A percentile compares a stretch with the other conserved stretches of the same genome.
Conservation (phyloP, 2,113 vertebrate species). For the Caranx melampygus region DNA sequence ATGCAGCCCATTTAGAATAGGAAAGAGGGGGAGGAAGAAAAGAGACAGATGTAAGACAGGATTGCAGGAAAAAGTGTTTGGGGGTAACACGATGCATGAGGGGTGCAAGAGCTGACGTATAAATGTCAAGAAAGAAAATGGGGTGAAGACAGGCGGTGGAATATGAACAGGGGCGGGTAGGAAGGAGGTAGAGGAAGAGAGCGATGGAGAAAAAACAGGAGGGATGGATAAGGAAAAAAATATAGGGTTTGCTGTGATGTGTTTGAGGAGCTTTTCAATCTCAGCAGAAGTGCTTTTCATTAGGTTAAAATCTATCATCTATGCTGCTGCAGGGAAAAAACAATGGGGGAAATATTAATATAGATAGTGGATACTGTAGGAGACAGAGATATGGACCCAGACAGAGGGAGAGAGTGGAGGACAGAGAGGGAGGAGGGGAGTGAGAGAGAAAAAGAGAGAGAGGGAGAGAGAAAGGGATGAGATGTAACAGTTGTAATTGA, state of each 20-base stretch:
- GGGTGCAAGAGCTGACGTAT: conserved; percentile 17
- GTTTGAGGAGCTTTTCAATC: conserved; percentile 76
- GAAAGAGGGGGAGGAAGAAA: background rate
- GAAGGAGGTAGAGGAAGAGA: background rate
- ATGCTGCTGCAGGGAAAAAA: conserved; percentile 53
- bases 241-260: conserved; percentile 52
- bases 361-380: conserved; percentile 64
- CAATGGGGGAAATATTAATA: conserved; percentile 74
- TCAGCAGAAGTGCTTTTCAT: conserved; percentile 75
- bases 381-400: conserved; percentile 59
- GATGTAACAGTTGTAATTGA: conserved; percentile 79
- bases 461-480: conserved; percentile 61
- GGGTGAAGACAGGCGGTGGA: conserved; percentile 24
- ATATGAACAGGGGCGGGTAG: background rate
- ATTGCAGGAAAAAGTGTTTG: conserved; percentile 25
- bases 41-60: conserved; percentile 29
- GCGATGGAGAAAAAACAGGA: background rate
- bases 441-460: conserved; percentile 21
- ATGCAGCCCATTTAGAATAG: conserved; percentile 76
- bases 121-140: conserved; percentile 33
- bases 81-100: conserved; percentile 14
- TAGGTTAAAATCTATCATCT: conserved; percentile 76
- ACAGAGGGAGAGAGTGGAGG: conserved; percentile 6
- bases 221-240: conserved; percentile 16
- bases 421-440: conserved; percentile 17